Evolutionary conservation across 2,113 vertebrate genomes (phyloP), one percentile per base, ranked within the genome.

Genomic region (Alectura lathami): DNA sequence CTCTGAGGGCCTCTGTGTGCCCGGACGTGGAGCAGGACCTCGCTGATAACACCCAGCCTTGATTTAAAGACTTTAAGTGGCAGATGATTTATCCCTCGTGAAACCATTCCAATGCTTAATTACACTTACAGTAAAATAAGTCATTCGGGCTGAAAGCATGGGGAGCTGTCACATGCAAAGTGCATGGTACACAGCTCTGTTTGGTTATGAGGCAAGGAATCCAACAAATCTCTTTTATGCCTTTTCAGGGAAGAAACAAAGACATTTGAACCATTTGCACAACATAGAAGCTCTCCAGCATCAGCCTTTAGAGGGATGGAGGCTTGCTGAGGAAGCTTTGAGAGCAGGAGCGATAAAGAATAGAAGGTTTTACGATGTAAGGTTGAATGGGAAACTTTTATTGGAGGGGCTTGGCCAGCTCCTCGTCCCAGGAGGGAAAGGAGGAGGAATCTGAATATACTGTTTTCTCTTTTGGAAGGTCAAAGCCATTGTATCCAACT

Each of bases 31-130:
- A 78, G 82, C 60, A 60, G 72, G 72, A 86, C 56, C 72, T 47
- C 63, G 4, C 47, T 50, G 60, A 74, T 95, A 88, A 75, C 56
- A 79, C 24, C 20, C 64, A 68, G 64, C 6, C 85, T 68, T 74
- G 85, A 95, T 91, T 90, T 94, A 94, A 96, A 83, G 69, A 29
- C 56, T 83, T 91, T 51, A 72, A 86, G 75, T 6, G 3, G 43
- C 2, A 2, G 87, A 75, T 88, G 88, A 96, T 95, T 93, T 94
- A 84, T 84, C 62, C 68, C 68, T 94, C 64, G 24, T 24, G 22
- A 93, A 96, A 81, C 64, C 60, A 67, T 82, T 88, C 91, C 64
- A 60, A 64, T 66, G 73, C 78, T 57, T 96, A 94, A 94, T 95
- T 94, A 89, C 68, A 32, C 64, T 85, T 87, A 80, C 60, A 81